Percentiles rank a stretch among this genome's conserved stretches.
Evolutionary conservation across 1,140 invertebrate species (phyloP).

Genomic region (Dreissena polymorpha): DNA sequence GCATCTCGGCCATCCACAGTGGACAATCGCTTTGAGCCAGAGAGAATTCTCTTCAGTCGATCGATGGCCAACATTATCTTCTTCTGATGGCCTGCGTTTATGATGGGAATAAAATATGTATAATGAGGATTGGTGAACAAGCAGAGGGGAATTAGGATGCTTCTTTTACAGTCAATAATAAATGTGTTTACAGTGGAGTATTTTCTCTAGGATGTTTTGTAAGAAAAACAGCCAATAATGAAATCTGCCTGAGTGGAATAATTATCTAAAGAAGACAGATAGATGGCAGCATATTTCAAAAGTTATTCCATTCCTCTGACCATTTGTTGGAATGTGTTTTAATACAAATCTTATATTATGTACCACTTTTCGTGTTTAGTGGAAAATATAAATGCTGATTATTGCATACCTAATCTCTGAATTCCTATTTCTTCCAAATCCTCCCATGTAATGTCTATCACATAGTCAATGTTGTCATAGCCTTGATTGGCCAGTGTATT

Average conservation of each 20-base stretch:
- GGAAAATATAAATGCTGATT: no score
- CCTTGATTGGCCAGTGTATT: constrained; percentile 93
- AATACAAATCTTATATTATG: no score
- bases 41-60: constrained; percentile 93
- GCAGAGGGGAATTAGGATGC: background rate
- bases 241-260: no score
- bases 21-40: constrained; percentile 70
- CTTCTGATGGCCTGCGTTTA: constrained; percentile 95
- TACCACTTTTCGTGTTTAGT: no score
- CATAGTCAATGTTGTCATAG: constrained; percentile 92
- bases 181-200: no score
- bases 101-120: constrained; percentile 80
- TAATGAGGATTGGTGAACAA: background rate
- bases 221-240: no score
- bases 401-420: constrained; percentile 80
- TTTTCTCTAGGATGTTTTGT: no score
- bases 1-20: constrained; percentile 62
- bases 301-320: no score
- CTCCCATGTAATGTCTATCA: constrained; percentile 97
- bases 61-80: constrained; percentile 98
- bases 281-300: no score
- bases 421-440: constrained; percentile 99
- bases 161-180: no score
- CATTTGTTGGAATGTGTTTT: no score
- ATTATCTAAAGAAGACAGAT: no score